These are phyloP conservation scores for Cyclophora punctaria DNA, from an alignment of 2,888 invertebrate genomes.

Conservation along the genomic window DNA sequence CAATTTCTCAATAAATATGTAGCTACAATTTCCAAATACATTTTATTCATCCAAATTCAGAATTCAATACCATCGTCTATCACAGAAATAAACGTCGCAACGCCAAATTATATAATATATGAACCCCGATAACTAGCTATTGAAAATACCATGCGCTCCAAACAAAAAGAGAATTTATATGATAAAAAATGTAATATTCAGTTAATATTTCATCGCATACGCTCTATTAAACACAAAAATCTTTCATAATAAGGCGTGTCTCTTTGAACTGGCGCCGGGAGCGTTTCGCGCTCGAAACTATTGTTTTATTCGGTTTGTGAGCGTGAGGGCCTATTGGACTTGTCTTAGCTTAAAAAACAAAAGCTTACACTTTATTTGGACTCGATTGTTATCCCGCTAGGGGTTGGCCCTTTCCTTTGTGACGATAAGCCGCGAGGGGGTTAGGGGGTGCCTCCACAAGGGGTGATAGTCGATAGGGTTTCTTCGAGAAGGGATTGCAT, in stretches of 20 bases:
- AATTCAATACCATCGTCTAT: too few species aligned
- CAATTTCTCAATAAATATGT: too few species aligned
- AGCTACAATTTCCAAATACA: too few species aligned
- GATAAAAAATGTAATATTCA: not conserved
- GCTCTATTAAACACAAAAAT: slow-evolving; percentile 12
- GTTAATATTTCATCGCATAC: slow-evolving; percentile 9
- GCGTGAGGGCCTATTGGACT: slow-evolving; percentile 3
- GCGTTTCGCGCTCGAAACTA: slow-evolving; percentile 13
- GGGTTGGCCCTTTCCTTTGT: slow-evolving; percentile 23
- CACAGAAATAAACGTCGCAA: too few species aligned
- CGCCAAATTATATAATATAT: too few species aligned
- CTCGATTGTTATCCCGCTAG: slow-evolving; percentile 28
- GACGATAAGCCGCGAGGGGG: slow-evolving; percentile 28
- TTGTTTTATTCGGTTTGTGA: slow-evolving; percentile 21
- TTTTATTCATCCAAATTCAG: too few species aligned
- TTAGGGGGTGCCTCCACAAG: not conserved
- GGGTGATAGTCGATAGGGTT: slow-evolving; percentile 22
- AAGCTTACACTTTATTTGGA: slow-evolving; percentile 38
- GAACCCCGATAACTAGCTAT: too few species aligned
- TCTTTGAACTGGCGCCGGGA: slow-evolving; percentile 9
- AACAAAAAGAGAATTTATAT: too few species aligned
- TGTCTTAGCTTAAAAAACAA: slow-evolving; percentile 29
- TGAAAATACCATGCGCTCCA: too few species aligned
- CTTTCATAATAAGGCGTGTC: slow-evolving; percentile 7
- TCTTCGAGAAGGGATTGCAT: slow-evolving; percentile 28